Evolutionary conservation across 2,797 vertebrate species (phyloP).

Genomic region (Pipistrellus kuhlii): DNA sequence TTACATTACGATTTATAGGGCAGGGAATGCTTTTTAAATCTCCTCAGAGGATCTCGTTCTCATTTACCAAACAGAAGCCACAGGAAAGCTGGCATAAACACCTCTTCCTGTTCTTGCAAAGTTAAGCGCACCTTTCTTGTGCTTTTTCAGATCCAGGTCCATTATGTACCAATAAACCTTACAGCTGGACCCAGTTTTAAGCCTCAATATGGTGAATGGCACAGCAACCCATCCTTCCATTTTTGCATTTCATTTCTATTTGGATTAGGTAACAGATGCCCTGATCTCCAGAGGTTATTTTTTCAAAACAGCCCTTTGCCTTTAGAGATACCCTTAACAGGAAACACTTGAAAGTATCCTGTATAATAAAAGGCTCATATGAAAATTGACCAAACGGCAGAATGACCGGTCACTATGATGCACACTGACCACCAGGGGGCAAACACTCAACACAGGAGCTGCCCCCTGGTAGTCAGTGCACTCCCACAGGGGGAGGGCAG

Average conservation of each 20-base stretch:
- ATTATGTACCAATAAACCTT: not conserved
- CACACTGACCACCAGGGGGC: too few relatives aligned
- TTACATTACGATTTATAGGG: not conserved
- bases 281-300: not conserved
- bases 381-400: too few relatives aligned
- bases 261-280: not conserved
- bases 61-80: constrained; percentile 26
- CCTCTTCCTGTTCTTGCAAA: not conserved
- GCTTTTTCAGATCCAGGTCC: constrained; percentile 38
- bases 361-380: too few relatives aligned
- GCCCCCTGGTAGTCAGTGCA: too few relatives aligned
- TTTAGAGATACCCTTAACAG: constrained; percentile 7
- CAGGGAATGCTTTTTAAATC: not conserved
- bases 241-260: not conserved
- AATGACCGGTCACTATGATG: too few relatives aligned
- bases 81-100: not conserved
- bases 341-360: not conserved
- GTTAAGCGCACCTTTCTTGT: not conserved
- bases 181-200: not conserved
- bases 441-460: too few relatives aligned
- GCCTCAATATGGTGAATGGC: not conserved
- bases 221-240: not conserved
- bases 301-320: constrained; percentile 11
- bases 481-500: too few relatives aligned
- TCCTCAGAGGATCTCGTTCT: constrained; percentile 6